Conservation (phyloP, 2,113 vertebrate genomes). For the Mus pahari region DNA sequence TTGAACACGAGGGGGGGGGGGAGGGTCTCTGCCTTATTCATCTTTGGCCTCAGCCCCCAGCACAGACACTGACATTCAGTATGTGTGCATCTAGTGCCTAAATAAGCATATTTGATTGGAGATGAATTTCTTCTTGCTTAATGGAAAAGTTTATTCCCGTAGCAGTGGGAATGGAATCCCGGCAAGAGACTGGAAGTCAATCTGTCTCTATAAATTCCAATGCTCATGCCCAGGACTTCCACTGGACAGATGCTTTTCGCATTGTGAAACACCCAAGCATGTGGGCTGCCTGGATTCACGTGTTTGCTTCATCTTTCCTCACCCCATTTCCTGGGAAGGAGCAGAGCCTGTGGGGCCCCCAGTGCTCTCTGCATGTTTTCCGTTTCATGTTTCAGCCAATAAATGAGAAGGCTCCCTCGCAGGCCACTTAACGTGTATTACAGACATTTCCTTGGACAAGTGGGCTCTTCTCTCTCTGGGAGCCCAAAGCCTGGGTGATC, state of each 20-base stretch:
- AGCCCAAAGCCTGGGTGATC: slow-evolving; percentile 56
- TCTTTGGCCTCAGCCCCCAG: neutral
- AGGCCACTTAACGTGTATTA: slow-evolving; percentile 74
- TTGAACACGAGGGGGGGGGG: neutral
- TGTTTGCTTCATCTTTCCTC: slow-evolving; percentile 76
- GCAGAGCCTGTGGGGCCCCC: slow-evolving; percentile 66
- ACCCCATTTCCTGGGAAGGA: slow-evolving; percentile 77
- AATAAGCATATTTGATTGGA: neutral
- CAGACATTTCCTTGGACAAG: slow-evolving; percentile 78
- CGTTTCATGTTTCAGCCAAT: slow-evolving; percentile 83
- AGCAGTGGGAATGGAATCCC: slow-evolving; percentile 60
- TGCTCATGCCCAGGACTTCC: slow-evolving; percentile 74
- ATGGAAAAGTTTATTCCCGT: slow-evolving; percentile 58
- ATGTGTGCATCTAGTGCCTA: slow-evolving; percentile 12
- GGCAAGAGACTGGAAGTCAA: slow-evolving; percentile 52
- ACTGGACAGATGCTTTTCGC: slow-evolving; percentile 81
- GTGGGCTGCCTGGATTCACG: slow-evolving; percentile 72
- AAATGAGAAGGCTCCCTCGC: slow-evolving; percentile 66
- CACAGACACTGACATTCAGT: neutral
- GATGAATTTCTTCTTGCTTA: slow-evolving; percentile 56
- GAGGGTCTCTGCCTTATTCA: neutral
- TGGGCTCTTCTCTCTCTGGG: slow-evolving; percentile 66
- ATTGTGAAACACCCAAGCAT: slow-evolving; percentile 72
- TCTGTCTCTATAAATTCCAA: slow-evolving; percentile 76
- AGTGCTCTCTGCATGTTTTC: slow-evolving; percentile 73